These are phyloP conservation scores for Rafetus swinhoei DNA, from an alignment of 2,113 vertebrate species.

Conservation along the genomic window DNA sequence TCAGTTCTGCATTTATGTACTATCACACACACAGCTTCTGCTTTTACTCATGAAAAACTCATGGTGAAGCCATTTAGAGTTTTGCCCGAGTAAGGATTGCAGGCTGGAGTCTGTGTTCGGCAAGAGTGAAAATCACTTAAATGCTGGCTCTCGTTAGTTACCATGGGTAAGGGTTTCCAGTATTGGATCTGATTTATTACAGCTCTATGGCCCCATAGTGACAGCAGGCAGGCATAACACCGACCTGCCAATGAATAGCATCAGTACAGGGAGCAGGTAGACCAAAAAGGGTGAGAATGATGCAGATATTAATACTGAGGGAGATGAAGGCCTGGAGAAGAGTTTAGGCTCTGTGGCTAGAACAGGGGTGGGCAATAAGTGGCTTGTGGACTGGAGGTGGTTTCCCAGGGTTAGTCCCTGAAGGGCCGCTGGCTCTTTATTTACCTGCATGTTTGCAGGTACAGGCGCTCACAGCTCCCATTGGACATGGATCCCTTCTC, in stretches of 20 bases:
- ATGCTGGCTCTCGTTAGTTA: constrained; percentile 47
- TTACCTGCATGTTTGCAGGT: too few relatives aligned
- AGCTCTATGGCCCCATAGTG: constrained; percentile 59
- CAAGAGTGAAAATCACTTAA: constrained; percentile 31
- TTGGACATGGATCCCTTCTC: too few relatives aligned
- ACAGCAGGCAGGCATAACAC: constrained; percentile 50
- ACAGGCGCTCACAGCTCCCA: too few relatives aligned
- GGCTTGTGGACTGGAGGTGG: too few relatives aligned
- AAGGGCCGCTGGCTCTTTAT: too few relatives aligned
- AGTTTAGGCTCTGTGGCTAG: constrained; percentile 57
- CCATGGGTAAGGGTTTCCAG: constrained; percentile 49
- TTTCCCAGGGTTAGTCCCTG: too few relatives aligned
- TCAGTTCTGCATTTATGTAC: not conserved
- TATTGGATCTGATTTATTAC: constrained; percentile 60
- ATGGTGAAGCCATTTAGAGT: not conserved
- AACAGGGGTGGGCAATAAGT: too few relatives aligned
- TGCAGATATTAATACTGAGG: constrained; percentile 42
- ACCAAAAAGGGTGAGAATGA: constrained; percentile 40
- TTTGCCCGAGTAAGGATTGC: not conserved
- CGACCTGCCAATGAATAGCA: constrained; percentile 49
- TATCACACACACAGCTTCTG: not conserved
- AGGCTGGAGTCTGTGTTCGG: not conserved
- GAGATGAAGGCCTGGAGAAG: constrained; percentile 54
- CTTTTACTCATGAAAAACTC: not conserved
- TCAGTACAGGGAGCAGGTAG: constrained; percentile 14